Evolutionary conservation across 2,113 vertebrate genomes (phyloP).

Genomic region (Isurus oxyrinchus): DNA sequence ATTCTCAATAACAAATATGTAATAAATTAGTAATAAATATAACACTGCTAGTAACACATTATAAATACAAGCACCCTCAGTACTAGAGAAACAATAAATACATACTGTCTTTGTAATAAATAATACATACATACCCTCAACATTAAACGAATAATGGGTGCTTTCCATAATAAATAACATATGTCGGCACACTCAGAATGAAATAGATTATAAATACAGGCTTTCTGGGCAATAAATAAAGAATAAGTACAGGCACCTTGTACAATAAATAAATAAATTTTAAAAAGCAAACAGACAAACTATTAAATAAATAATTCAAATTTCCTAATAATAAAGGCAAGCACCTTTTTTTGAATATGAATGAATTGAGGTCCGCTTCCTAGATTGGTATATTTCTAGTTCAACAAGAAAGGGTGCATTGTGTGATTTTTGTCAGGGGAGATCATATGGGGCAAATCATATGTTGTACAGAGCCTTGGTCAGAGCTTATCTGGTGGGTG

Average conservation of each 20-base stretch:
- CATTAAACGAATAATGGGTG: slow-evolving; percentile 13
- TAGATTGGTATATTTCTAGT: neutral
- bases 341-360: neutral
- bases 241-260: neutral
- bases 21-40: slow-evolving; percentile 21
- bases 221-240: neutral
- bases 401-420: neutral
- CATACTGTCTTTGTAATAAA: neutral
- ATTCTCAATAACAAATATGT: neutral
- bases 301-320: slow-evolving; percentile 4
- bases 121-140: neutral
- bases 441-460: neutral
- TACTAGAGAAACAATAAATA: slow-evolving; percentile 11
- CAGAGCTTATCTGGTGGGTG: neutral
- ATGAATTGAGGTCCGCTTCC: neutral
- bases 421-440: neutral
- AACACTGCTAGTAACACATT: neutral
- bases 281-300: neutral
- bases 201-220: neutral
- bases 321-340: neutral
- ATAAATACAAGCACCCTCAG: slow-evolving; percentile 1
- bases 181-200: neutral
- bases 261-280: neutral
- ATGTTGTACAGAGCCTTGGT: neutral
- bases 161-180: neutral